A percentile compares a stretch with the other conserved stretches of the same genome.
phyloP scores from a whole-genome alignment of 2,113 vertebrate species.

The Aphelocoma coerulescens region DNA sequence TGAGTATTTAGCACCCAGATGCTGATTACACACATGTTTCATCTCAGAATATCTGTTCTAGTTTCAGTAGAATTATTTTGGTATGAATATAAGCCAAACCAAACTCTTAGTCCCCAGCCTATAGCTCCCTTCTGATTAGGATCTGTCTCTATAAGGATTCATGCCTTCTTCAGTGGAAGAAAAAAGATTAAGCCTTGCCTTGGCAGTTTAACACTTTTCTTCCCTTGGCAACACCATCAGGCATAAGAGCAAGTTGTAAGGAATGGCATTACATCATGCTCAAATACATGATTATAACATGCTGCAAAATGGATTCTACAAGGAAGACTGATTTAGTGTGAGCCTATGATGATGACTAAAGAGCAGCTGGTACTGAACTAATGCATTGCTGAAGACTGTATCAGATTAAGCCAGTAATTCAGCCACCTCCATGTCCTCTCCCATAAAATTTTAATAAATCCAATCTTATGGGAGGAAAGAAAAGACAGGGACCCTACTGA shows the following conservation, averaged over 20 bases:
- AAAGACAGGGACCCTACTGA: slow-evolving; percentile 55
- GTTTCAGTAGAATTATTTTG: background rate
- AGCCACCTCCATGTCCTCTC: background rate
- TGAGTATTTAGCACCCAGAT: background rate
- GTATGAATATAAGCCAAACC: background rate
- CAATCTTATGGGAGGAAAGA: slow-evolving; percentile 63
- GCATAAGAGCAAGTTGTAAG: background rate
- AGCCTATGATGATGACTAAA: background rate
- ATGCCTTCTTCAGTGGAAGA: background rate
- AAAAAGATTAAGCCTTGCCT: background rate
- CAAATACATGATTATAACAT: background rate
- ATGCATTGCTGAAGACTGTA: background rate
- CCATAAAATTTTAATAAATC: slow-evolving; percentile 74
- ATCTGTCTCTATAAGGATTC: background rate
- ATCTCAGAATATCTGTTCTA: background rate
- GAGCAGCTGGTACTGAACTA: background rate
- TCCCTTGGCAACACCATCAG: background rate
- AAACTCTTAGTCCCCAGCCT: background rate
- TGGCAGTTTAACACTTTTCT: background rate
- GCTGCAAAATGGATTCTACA: background rate
- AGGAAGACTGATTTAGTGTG: background rate
- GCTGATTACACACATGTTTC: background rate
- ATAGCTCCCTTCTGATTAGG: background rate
- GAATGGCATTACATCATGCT: background rate
- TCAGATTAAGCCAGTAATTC: slow-evolving; percentile 34